Base-by-base conservation (phyloP, 1,140 invertebrate genomes). In the Brachionus koreanus region DNA sequence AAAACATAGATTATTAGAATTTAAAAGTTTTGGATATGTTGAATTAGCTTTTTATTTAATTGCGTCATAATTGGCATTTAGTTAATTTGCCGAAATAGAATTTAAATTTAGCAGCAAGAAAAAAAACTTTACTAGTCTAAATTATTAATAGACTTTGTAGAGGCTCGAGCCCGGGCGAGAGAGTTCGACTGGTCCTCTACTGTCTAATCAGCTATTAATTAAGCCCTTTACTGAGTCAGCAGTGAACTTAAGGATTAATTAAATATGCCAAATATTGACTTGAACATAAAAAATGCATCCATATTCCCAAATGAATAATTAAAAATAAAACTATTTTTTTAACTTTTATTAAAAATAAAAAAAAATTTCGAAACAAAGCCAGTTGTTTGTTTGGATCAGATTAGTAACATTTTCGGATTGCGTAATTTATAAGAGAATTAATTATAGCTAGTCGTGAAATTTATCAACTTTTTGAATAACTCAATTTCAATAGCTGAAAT, bases 391-490 rank as follows among this genome's bases (percentile, higher is more conserved):
- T 67, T 16, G 49, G 9, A 57, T 57, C 19, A 23, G 49, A 57
- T 57, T 57, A 57, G 49, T 57, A 57, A 57, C 49, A 57, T 57
- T 57, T 57, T 57, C 5, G 16, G 19, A 57, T 57, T 57, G 49
- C 49, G 49, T 57, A 57, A 57, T 57, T 57, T 69, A 5, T 19
- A 46, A 10, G 43, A 74, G 42, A 35, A 74, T 74, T 74, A 74
- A 74, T 74, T 74, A 74, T 29, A 46, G 5, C 19, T 37, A 69
- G 65, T 39, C 65, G 65, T 39, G 42, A 74, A 74, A 74, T 46
- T 74, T 43, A 74, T 74, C 69, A 74, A 42, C 43, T 74, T 69
- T 69, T 74, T 72, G 37, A 69, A 69, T 69, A 69, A 69, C 42
- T 74, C 69, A 43, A 46, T 35, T 35, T 74, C 25, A 74, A 49